These are phyloP conservation scores for Mormoops blainvillei DNA, from an alignment of 2,113 vertebrate species.

Conservation along the genomic window DNA sequence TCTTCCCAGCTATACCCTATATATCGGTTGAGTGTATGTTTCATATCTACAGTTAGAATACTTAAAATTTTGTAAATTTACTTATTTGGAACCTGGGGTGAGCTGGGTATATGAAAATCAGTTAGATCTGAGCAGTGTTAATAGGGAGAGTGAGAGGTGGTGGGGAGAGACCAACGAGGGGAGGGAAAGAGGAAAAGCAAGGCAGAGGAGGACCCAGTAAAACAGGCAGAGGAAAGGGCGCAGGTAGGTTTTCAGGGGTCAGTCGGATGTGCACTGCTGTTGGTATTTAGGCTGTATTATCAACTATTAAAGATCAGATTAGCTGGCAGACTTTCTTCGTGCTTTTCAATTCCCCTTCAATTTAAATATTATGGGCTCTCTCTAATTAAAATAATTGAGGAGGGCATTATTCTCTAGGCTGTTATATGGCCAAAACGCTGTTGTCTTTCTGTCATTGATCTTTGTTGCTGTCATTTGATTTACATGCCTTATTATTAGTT, in stretches of 20 bases:
- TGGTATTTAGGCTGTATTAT: background rate
- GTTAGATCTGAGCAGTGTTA: background rate
- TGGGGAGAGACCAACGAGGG: background rate
- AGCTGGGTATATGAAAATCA: background rate
- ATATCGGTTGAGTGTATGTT: background rate
- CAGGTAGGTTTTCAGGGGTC: background rate
- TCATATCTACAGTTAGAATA: background rate
- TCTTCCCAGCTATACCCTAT: background rate
- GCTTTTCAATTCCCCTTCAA: slow-evolving; percentile 1
- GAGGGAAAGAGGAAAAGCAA: background rate
- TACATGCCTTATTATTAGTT: background rate
- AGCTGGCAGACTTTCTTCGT: background rate
- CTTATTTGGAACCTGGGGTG: background rate
- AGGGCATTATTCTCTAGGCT: background rate
- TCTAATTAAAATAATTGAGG: background rate
- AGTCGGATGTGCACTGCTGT: background rate
- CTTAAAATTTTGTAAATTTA: background rate
- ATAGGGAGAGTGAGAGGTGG: background rate
- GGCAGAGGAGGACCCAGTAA: background rate
- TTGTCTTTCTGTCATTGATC: background rate
- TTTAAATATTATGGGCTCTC: background rate
- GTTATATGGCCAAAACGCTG: background rate
- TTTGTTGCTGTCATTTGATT: background rate
- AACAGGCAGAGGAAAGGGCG: background rate
- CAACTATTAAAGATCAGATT: background rate